Conservation (phyloP, 2,797 vertebrate species). For the Pipistrellus kuhlii region DNA sequence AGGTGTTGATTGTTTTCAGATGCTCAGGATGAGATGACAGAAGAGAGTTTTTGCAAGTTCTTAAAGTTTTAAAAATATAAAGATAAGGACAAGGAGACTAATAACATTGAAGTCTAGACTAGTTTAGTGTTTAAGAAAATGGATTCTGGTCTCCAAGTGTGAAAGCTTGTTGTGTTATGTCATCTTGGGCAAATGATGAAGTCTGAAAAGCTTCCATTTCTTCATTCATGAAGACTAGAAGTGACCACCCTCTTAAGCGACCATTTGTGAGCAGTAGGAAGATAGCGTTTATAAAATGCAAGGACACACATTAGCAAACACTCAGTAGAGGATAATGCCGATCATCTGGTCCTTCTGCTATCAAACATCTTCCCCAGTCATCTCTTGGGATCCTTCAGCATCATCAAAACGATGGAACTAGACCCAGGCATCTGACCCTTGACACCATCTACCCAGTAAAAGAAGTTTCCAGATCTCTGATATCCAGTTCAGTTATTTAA, state of each 20-base stretch:
- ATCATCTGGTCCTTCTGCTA: neutral
- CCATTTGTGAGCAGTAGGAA: neutral
- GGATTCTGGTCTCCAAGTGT: neutral
- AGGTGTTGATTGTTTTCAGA: conserved; percentile 82
- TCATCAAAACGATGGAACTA: neutral
- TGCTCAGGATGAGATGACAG: conserved; percentile 57
- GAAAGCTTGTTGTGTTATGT: neutral
- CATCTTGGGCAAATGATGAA: neutral
- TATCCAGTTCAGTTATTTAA: neutral
- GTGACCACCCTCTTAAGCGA: neutral
- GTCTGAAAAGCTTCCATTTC: neutral
- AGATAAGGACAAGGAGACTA: neutral
- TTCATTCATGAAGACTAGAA: neutral
- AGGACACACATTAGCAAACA: neutral
- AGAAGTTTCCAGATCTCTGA: neutral
- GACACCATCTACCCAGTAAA: neutral
- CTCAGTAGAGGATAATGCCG: neutral
- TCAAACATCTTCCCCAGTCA: too few relatives aligned
- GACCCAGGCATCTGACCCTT: neutral
- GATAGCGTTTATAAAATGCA: neutral
- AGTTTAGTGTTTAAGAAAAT: neutral
- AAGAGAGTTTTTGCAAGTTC: conserved; percentile 29
- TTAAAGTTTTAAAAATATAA: conserved; percentile 42
- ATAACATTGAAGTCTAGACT: neutral
- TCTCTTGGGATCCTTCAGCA: neutral